Evolutionary conservation across 2,797 vertebrate genomes (phyloP).

Genomic region (Tangara arthus): DNA sequence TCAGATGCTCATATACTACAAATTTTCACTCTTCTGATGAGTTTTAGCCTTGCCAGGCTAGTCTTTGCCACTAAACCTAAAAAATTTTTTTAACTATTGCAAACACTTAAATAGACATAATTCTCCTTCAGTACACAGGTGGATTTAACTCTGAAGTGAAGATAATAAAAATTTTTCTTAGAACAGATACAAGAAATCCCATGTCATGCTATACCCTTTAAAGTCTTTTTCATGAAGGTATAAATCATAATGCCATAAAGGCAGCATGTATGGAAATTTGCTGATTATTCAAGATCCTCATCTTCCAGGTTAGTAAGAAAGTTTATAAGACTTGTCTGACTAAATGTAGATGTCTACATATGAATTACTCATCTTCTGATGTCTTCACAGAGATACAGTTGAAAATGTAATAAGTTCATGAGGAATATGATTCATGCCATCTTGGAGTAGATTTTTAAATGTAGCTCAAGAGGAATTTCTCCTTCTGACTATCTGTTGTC

Average conservation of each 20-base stretch:
- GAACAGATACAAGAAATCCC: not conserved
- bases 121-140: not conserved
- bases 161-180: not conserved
- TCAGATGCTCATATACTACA: not conserved
- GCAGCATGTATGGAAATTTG: not conserved
- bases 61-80: not conserved
- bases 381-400: not conserved
- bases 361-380: not conserved
- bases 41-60: not conserved
- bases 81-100: not conserved
- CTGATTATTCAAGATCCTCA: not conserved
- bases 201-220: not conserved
- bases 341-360: not conserved
- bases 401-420: not conserved
- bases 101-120: not conserved
- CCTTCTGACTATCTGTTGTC: not conserved
- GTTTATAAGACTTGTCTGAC: not conserved
- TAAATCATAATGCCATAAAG: not conserved
- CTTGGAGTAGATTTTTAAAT: not conserved
- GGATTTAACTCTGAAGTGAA: not conserved
- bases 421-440: not conserved
- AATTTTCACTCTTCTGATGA: not conserved
- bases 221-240: not conserved
- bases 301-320: not conserved
- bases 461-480: not conserved